Conservation (phyloP, 1,140 invertebrate genomes). For the Heliconius hewitsoni region DNA sequence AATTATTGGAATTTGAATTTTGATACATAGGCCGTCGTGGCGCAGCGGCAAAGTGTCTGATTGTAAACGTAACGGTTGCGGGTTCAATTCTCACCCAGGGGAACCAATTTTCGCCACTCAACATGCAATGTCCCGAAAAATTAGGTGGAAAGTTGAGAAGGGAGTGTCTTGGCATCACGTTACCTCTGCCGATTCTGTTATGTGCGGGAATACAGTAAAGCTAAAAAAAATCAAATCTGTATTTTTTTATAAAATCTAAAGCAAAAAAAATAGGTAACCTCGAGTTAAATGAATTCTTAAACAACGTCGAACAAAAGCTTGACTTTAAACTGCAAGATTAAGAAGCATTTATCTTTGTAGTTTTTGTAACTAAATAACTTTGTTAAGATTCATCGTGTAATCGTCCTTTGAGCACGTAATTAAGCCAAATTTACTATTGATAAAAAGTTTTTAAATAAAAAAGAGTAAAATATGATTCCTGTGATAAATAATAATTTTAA, state of each 20-base stretch:
- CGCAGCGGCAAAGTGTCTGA: too few species aligned
- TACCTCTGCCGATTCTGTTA: background rate
- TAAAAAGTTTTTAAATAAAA: background rate
- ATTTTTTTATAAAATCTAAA: too few species aligned
- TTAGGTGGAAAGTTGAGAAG: background rate
- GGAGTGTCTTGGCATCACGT: background rate
- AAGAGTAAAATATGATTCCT: background rate
- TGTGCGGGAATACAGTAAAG: background rate
- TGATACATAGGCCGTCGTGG: too few species aligned
- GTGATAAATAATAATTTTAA: background rate
- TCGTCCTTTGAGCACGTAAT: background rate
- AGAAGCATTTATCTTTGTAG: slow-evolving; percentile 9
- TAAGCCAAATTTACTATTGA: background rate
- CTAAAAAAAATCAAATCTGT: too few species aligned
- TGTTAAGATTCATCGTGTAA: background rate
- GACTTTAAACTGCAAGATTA: slow-evolving; percentile 1
- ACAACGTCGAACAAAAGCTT: slow-evolving; percentile 7
- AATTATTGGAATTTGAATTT: too few species aligned
- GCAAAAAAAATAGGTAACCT: background rate
- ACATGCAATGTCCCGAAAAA: background rate
- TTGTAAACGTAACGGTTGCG: background rate
- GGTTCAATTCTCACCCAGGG: background rate
- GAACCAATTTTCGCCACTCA: background rate
- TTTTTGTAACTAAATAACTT: slow-evolving; percentile 9
- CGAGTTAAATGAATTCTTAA: background rate